A percentile compares a stretch with the other conserved stretches of the same genome.
phyloP scores from a whole-genome alignment of 2,113 vertebrate species.

The Scomber scombrus region DNA sequence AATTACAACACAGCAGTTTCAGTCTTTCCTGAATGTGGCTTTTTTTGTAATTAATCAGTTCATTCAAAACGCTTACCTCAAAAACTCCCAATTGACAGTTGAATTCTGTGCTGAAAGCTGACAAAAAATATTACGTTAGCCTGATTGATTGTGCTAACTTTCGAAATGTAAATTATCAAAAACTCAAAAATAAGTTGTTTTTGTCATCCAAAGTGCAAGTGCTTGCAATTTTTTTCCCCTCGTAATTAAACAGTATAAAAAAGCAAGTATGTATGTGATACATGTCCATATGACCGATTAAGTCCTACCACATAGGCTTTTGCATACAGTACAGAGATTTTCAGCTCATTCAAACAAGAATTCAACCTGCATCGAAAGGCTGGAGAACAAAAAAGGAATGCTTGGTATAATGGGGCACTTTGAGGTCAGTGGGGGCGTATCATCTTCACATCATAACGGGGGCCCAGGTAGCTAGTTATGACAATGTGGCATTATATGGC shows the following conservation, averaged over 20 bases:
- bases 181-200: background rate
- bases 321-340: background rate
- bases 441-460: conserved; percentile 73
- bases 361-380: conserved; percentile 20
- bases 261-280: too few relatives aligned
- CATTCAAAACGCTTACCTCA: background rate
- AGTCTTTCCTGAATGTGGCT: background rate
- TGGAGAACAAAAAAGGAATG: conserved; percentile 5
- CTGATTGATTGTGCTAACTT: background rate
- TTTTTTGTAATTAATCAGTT: background rate
- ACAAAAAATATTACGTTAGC: background rate
- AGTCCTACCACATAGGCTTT: background rate
- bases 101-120: background rate
- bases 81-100: background rate
- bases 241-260: too few relatives aligned
- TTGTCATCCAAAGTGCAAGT: too few relatives aligned
- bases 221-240: too few relatives aligned
- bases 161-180: background rate
- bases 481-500: conserved; percentile 69
- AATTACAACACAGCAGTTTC: background rate
- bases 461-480: conserved; percentile 66
- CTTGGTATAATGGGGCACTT: conserved; percentile 27
- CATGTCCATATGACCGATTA: too few relatives aligned
- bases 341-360: conserved; percentile 16
- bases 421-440: conserved; percentile 57